A percentile compares a stretch with the other conserved stretches of the same genome.
Conservation (phyloP, 2,113 vertebrate genomes). For the Thamnaconus septentrionalis region DNA sequence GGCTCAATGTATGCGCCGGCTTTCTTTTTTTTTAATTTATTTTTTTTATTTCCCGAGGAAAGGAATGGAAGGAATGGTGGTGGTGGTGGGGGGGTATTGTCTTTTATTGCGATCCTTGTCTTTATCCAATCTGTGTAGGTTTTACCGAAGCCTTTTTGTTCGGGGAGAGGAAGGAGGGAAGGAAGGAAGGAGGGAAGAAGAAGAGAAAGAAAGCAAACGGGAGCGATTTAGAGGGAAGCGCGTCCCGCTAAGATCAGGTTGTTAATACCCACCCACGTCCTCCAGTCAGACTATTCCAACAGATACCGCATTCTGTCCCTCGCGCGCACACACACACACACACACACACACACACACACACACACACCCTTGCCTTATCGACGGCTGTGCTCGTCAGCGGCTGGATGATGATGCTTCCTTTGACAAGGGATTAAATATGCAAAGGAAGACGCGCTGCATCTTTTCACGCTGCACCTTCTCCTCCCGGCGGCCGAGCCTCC, state of each 20-base stretch:
- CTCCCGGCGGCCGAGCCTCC: too few relatives aligned
- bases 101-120: conserved; percentile 70
- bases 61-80: too few relatives aligned
- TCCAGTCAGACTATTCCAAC: conserved; percentile 73
- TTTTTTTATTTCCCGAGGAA: neutral
- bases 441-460: conserved; percentile 47
- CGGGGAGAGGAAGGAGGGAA: conserved; percentile 20
- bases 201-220: conserved; percentile 14
- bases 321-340: conserved; percentile 25
- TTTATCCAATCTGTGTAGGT: conserved; percentile 79
- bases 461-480: too few relatives aligned
- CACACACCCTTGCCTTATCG: conserved; percentile 57
- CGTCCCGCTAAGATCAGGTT: conserved; percentile 77
- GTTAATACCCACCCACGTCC: conserved; percentile 82
- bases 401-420: conserved; percentile 62
- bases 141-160: conserved; percentile 78
- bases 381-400: conserved; percentile 56
- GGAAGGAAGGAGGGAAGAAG: too few relatives aligned
- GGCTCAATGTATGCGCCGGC: conserved; percentile 23
- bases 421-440: conserved; percentile 71
- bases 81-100: conserved; percentile 43
- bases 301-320: conserved; percentile 63
- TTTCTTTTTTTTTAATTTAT: too few relatives aligned
- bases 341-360: conserved; percentile 2
- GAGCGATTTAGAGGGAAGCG: conserved; percentile 70